phyloP scores from a whole-genome alignment of 2,888 invertebrate species.

The Eristalis intricaria region DNA sequence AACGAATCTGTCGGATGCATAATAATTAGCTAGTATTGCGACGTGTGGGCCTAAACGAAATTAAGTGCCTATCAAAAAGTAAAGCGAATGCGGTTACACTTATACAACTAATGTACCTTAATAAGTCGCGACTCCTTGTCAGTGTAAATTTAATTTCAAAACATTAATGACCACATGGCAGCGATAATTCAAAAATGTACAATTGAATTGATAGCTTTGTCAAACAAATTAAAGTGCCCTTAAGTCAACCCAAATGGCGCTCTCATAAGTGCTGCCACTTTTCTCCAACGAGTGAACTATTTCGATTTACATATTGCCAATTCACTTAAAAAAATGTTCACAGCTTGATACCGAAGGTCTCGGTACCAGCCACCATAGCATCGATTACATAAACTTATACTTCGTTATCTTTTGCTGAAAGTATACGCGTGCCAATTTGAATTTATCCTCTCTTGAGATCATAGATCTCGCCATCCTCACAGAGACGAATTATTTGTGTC shows the following conservation, averaged over 20 bases:
- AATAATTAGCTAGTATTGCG: neutral
- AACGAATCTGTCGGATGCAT: neutral
- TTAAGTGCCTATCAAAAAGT: neutral
- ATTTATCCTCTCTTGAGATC: neutral
- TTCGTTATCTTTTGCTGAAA: neutral
- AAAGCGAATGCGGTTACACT: neutral
- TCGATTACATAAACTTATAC: neutral
- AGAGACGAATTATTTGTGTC: slow-evolving; percentile 3
- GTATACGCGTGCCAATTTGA: slow-evolving; percentile 31
- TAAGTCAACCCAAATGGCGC: neutral
- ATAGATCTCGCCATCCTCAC: neutral
- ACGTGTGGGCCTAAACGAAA: neutral
- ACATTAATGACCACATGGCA: slow-evolving; percentile 19
- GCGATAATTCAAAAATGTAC: slow-evolving; percentile 30
- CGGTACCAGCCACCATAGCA: neutral
- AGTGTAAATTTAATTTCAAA: neutral
- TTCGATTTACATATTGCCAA: neutral
- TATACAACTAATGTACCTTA: neutral
- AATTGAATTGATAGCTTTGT: slow-evolving; percentile 4
- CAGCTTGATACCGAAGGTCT: neutral
- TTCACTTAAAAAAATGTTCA: too few species aligned
- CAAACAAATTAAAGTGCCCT: slow-evolving; percentile 28
- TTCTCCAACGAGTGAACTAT: neutral
- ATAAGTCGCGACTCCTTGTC: neutral
- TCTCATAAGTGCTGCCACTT: neutral